phyloP scores from a whole-genome alignment of 1,140 invertebrate species.

The Steinernema khuongi region DNA sequence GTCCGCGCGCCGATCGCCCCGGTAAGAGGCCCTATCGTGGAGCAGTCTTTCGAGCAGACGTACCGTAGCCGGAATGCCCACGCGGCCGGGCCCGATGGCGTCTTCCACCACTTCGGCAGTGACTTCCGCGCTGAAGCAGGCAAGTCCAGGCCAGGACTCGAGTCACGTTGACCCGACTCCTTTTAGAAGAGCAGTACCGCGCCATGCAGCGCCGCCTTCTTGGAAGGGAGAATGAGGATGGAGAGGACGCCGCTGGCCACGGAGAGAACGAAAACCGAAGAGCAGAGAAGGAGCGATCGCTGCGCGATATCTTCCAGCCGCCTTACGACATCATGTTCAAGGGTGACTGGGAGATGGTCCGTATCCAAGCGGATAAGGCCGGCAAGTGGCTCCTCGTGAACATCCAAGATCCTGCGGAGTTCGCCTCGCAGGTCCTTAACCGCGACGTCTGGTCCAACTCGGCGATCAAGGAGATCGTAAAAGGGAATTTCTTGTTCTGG shows the following conservation, averaged over 20 bases:
- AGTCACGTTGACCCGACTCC: slow-evolving; percentile 14
- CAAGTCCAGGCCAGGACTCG: slow-evolving; percentile 41
- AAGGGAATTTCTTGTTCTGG: slow-evolving; percentile 73
- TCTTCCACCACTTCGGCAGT: slow-evolving; percentile 69
- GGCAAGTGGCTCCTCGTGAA: slow-evolving; percentile 74
- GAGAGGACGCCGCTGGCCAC: slow-evolving; percentile 5
- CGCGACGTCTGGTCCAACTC: slow-evolving; percentile 72
- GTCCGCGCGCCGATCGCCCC: slow-evolving; percentile 69
- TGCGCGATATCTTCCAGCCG: slow-evolving; percentile 73
- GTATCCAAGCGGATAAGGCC: slow-evolving; percentile 63
- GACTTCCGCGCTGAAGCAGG: slow-evolving; percentile 66
- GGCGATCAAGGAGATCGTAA: slow-evolving; percentile 68
- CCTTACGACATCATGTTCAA: slow-evolving; percentile 70
- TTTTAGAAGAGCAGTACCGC: slow-evolving; percentile 62
- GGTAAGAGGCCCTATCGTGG: slow-evolving; percentile 65
- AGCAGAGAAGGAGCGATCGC: slow-evolving; percentile 63
- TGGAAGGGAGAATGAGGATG: slow-evolving; percentile 36
- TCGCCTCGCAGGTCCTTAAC: slow-evolving; percentile 71
- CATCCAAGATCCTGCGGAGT: slow-evolving; percentile 72
- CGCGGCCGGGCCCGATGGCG: slow-evolving; percentile 62
- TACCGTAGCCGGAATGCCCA: slow-evolving; percentile 59
- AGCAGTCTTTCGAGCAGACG: slow-evolving; percentile 56
- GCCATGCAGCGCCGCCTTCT: slow-evolving; percentile 59
- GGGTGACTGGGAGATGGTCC: slow-evolving; percentile 66
- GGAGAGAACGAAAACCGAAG: slow-evolving; percentile 9